Percentiles rank a stretch among this genome's conserved stretches.
Conservation (phyloP, 1,140 invertebrate species). For the Tetranychus urticae region DNA sequence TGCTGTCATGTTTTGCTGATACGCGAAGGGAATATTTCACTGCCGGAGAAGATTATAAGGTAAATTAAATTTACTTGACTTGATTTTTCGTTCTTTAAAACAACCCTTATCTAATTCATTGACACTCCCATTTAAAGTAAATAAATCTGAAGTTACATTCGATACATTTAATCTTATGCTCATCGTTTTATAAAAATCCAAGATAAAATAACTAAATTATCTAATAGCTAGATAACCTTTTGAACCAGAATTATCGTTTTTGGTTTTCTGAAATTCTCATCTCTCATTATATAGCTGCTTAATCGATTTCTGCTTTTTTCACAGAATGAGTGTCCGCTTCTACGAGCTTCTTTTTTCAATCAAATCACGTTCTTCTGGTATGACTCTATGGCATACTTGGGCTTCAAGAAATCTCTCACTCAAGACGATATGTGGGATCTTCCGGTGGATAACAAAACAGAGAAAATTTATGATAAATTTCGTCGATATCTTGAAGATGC, state of each 20-base stretch:
- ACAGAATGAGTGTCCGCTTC: conserved; percentile 36
- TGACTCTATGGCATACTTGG: conserved; percentile 24
- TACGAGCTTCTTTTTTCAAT: conserved; percentile 61
- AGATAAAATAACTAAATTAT: no score
- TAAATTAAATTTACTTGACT: background rate
- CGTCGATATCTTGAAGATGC: background rate
- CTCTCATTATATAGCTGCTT: no score
- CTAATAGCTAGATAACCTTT: no score
- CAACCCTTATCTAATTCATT: no score
- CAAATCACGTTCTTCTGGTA: conserved; percentile 78
- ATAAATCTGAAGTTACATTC: no score
- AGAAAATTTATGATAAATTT: conserved; percentile 5
- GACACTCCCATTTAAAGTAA: no score
- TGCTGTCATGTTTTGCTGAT: conserved; percentile 2
- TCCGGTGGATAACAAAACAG: conserved; percentile 39
- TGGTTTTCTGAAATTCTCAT: no score
- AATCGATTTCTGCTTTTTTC: no score
- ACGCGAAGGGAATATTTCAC: background rate
- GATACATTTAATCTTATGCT: no score
- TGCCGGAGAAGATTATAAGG: background rate
- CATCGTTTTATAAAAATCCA: no score
- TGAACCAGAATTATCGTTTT: no score
- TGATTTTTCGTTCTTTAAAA: no score
- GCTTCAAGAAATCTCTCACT: conserved; percentile 5
- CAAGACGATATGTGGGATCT: conserved; percentile 6